These are phyloP conservation scores for Gorilla gorilla DNA, from an alignment of 2,113 vertebrate species.

Conservation along the genomic window DNA sequence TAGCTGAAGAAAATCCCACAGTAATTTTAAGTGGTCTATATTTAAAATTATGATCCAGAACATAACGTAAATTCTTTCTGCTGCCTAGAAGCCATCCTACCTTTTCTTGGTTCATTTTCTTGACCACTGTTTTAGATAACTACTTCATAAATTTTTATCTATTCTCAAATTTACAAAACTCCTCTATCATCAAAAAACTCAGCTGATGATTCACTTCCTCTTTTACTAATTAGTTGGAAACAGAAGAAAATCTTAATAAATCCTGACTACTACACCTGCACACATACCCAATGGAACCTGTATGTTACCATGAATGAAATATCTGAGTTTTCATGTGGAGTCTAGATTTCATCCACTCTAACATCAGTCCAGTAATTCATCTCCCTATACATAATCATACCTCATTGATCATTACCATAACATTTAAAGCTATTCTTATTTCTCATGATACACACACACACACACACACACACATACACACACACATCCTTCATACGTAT, in stretches of 20 bases:
- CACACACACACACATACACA: too few relatives aligned
- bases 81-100: background rate
- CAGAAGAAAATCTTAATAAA: background rate
- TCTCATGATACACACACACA: background rate
- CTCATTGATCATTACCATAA: background rate
- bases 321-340: background rate
- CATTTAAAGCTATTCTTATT: background rate
- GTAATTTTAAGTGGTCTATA: background rate
- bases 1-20: background rate
- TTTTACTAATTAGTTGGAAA: background rate
- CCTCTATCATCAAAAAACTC: background rate
- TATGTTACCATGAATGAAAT: background rate
- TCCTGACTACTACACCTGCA: background rate
- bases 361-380: background rate
- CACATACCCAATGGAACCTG: background rate
- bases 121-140: background rate
- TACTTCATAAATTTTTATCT: background rate
- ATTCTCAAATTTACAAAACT: background rate
- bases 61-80: background rate
- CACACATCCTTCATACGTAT: background rate
- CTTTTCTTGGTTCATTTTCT: background rate
- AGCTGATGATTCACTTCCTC: background rate
- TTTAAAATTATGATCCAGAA: background rate
- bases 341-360: background rate
- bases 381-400: background rate